These are phyloP conservation scores for Podarcis siculus DNA, from an alignment of 2,797 vertebrate species.

Conservation along the genomic window DNA sequence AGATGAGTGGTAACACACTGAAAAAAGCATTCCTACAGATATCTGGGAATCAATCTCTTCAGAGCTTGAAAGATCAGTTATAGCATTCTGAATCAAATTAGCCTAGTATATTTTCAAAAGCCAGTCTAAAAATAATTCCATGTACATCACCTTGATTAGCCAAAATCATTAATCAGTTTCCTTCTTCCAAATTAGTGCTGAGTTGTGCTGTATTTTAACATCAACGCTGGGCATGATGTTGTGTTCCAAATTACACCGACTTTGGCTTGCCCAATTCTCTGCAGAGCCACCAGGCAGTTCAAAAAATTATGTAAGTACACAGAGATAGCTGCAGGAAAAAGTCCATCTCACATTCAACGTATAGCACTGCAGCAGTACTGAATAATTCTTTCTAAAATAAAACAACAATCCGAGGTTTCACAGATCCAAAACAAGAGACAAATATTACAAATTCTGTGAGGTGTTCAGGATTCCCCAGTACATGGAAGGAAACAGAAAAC, in stretches of 20 bases:
- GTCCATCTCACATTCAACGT: no score
- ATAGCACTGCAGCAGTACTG: background rate
- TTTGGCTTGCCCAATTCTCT: background rate
- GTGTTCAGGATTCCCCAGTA: background rate
- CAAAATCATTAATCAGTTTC: background rate
- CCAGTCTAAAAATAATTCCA: background rate
- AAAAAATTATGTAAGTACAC: background rate
- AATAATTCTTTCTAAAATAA: background rate
- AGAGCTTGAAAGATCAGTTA: background rate
- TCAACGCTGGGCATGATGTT: background rate
- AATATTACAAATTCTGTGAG: conserved; percentile 2
- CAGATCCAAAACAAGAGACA: background rate
- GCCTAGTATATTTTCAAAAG: no score
- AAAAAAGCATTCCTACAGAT: background rate
- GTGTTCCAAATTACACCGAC: background rate
- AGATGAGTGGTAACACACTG: background rate
- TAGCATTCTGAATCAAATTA: background rate
- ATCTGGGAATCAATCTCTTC: background rate
- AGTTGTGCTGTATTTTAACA: background rate
- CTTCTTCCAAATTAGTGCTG: background rate
- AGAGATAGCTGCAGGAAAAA: background rate
- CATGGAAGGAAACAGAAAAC: background rate
- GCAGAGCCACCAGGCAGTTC: background rate
- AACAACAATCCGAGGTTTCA: background rate
- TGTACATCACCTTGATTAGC: background rate